Conservation (phyloP, 2,888 invertebrate genomes). For the Hydriomena furcata region DNA sequence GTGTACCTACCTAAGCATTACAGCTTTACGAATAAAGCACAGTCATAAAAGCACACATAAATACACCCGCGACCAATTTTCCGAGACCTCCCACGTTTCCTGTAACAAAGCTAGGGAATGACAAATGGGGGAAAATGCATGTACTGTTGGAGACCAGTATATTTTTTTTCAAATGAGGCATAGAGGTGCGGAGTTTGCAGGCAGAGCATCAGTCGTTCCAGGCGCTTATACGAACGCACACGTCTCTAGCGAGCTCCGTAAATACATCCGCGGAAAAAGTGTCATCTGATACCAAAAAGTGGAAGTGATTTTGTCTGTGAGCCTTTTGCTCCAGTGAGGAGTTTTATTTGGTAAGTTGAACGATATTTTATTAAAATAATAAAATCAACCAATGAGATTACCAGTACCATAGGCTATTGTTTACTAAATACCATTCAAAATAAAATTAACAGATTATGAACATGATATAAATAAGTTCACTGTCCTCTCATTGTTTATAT, state of each 20-base stretch:
- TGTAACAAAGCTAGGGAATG: slow-evolving; percentile 28
- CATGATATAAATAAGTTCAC: no score
- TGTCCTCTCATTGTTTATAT: no score
- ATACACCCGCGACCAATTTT: slow-evolving; percentile 42
- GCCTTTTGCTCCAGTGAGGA: slow-evolving; percentile 29
- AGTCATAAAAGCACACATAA: slow-evolving; percentile 42
- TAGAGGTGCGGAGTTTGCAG: slow-evolving; percentile 59
- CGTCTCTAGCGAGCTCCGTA: slow-evolving; percentile 50
- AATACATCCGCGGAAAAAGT: slow-evolving; percentile 45
- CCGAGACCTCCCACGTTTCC: slow-evolving; percentile 45
- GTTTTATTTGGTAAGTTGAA: slow-evolving; percentile 30
- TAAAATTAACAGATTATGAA: no score
- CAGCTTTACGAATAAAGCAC: slow-evolving; percentile 53
- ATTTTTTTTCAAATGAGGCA: slow-evolving; percentile 62
- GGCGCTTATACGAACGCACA: slow-evolving; percentile 59
- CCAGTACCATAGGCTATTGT: no score
- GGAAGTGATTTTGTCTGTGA: slow-evolving; percentile 41
- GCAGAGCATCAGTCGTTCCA: slow-evolving; percentile 62
- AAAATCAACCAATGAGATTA: no score
- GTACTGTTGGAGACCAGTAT: slow-evolving; percentile 43
- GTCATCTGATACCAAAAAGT: slow-evolving; percentile 39
- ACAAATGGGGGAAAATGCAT: slow-evolving; percentile 44
- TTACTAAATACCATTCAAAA: no score
- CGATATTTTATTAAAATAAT: background rate
- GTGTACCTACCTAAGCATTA: slow-evolving; percentile 21